Conservation (phyloP, 1,140 invertebrate species). For the Tigriopus japonicus region DNA sequence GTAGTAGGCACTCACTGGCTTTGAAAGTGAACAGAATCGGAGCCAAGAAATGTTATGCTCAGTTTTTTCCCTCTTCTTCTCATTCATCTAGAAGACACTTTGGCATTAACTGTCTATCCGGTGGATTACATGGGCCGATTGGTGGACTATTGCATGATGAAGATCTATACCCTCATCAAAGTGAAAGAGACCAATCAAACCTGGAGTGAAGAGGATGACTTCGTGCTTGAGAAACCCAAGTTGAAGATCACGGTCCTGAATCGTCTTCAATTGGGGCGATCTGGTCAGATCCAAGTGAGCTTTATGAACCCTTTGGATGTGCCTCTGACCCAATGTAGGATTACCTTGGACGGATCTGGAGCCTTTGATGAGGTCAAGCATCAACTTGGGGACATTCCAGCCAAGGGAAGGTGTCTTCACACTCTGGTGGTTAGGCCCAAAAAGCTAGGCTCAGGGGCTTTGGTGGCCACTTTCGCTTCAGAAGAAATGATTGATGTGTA, state of each 20-base stretch:
- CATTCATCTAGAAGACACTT: slow-evolving; percentile 6
- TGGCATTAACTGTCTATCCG: slow-evolving; percentile 18
- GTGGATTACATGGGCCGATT: slow-evolving; percentile 24
- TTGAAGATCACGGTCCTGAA: slow-evolving; percentile 16
- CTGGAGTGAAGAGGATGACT: slow-evolving; percentile 24
- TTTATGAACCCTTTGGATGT: slow-evolving; percentile 4
- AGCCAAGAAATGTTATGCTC: no score
- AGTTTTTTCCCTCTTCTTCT: no score
- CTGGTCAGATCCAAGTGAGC: background rate
- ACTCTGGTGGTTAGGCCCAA: no score
- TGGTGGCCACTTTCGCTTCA: no score
- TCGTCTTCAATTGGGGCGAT: background rate
- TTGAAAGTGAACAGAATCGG: no score
- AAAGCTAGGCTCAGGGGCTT: no score
- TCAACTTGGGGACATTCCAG: no score
- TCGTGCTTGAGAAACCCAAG: slow-evolving; percentile 23
- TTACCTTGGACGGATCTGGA: background rate
- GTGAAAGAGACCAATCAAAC: slow-evolving; percentile 25
- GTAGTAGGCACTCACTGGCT: no score
- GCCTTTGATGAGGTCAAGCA: no score
- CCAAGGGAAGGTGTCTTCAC: no score
- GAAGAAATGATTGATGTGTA: no score
- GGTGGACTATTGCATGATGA: slow-evolving; percentile 24
- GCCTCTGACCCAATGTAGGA: background rate
- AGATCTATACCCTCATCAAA: slow-evolving; percentile 22